Base-by-base conservation (phyloP, 1,140 invertebrate genomes). In the Acromyrmex charruanus region DNA sequence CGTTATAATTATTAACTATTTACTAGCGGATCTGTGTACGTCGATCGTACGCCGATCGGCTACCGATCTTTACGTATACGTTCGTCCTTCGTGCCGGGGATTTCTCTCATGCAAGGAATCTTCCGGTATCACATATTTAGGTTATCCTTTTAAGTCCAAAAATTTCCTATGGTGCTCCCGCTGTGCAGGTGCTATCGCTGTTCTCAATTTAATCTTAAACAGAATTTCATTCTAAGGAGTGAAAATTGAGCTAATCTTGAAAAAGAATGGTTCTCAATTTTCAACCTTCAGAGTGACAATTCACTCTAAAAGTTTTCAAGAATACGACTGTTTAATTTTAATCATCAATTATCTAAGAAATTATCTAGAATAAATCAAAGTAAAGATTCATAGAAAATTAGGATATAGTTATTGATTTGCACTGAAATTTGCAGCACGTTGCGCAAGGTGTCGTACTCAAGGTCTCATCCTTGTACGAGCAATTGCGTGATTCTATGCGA, bases 1-100 rank as follows among this genome's bases (percentile, higher is more conserved):
- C 85, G 71, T 91, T 90, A 90, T 87, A 51, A 88, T 90, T 90
- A 84, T 75, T 86, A 59, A 79, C 69, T 74, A 88, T 91, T 91
- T 89, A 89, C 86, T 59, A 58, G 80, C 72, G 72, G 77, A 89
- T 90, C 72, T 53, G 77, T 66, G 88, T 84, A 65, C 81, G 86
- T 90, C 58, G 53, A 68, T 84, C 75, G 85, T 58, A 74, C 72
- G 65, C 74, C 59, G 80, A 63, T 74, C 85, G 49, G 88, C 14
- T 66, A 53, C 58, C 66, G 88, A 90, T 87, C 72, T 79, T 90
- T 89, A 89, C 51, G 68, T 77, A 89, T 77, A 88, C 31, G 77
- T 89, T 55, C 59, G 49, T 61, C 12, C 59, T 59, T 7, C 21
- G 55, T 71, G 16, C 77, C 72, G 58, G 55, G 21, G 39, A 6